Base-by-base conservation (phyloP, 2,113 vertebrate species). In the Megalops atlanticus region DNA sequence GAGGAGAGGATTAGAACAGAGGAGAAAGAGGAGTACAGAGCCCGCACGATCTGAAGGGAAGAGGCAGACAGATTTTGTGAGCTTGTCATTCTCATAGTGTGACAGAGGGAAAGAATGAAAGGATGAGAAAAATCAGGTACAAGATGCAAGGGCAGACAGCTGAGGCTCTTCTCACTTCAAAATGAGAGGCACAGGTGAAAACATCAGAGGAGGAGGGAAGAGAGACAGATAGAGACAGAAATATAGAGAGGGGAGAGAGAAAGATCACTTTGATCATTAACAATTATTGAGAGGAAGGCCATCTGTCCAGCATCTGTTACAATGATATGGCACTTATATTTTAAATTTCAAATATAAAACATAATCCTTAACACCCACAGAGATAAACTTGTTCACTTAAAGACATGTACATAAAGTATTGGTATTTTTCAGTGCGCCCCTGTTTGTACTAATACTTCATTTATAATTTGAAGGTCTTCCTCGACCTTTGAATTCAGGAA, bases 1-100 rank as follows among this genome's bases (percentile, higher is more conserved):
- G 68, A 85, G 38, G 71, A 69, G 52, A 35, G 83, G 85, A n/a
- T 64, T 36, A 81, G 84, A 79, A 80, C 80, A 83, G 71, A n/a
- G 73, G 77, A n/a, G 77, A 24, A 41, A 83, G 64, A 70, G 47
- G 74, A 39, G 31, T 77, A 64, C 18, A 69, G 31, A 64, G 8
- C 58, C 58, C 12, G 58, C 58, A 64, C 31, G n/a, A 64, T n/a
- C 64, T 74, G 39, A 49, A 24, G 27, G 75, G 5, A 31, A 31
- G 47, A 36, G 47, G 54, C 45, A 27, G 74, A 52, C 49, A 38
- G 2, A 71, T 12, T 79, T 18, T 10, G 39, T 64, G 10, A 40
- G 77, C 16, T 31, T 39, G n/a, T 31, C 38, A 77, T 1, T 38
- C 33, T 16, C 0, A 18, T 40, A 77, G 40, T n/a, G 52, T 33